Conservation (phyloP, 37 sponge, comb jelly and placozoan species). For the Halichondria panicea region DNA sequence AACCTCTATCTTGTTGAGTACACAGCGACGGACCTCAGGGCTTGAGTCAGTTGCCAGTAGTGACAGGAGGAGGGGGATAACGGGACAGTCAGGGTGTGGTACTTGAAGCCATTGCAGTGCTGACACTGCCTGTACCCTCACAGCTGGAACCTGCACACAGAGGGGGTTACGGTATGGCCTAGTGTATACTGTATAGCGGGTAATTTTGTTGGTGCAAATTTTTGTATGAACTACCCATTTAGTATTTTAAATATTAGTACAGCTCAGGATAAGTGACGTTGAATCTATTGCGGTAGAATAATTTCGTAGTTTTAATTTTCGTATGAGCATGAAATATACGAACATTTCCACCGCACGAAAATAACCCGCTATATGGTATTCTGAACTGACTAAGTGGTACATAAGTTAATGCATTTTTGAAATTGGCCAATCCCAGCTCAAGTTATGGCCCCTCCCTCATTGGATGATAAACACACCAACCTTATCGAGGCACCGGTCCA, state of each 20-base stretch:
- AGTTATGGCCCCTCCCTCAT: not conserved
- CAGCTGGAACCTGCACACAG: slow-evolving; percentile 44
- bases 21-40: slow-evolving; percentile 61
- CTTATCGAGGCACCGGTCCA: slow-evolving; percentile 57
- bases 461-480: not conserved
- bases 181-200: too few relatives aligned
- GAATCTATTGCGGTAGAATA: too few relatives aligned
- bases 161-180: too few relatives aligned
- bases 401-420: not conserved
- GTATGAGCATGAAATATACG: too few relatives aligned
- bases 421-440: not conserved
- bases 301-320: too few relatives aligned
- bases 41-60: slow-evolving; percentile 49
- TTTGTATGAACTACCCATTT: too few relatives aligned
- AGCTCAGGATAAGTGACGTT: too few relatives aligned
- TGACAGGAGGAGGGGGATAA: slow-evolving; percentile 16
- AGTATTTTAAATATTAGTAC: too few relatives aligned
- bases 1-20: slow-evolving; percentile 33
- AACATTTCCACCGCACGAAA: too few relatives aligned
- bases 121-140: slow-evolving; percentile 54
- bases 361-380: too few relatives aligned
- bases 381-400: too few relatives aligned
- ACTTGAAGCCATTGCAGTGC: slow-evolving; percentile 57
- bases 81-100: slow-evolving; percentile 40
- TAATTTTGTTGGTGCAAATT: too few relatives aligned